Percentiles rank a stretch among this genome's conserved stretches.
These are phyloP conservation scores for Embidobia sp. DNA, from an alignment of 2,888 invertebrate genomes.

Conservation along the genomic window DNA sequence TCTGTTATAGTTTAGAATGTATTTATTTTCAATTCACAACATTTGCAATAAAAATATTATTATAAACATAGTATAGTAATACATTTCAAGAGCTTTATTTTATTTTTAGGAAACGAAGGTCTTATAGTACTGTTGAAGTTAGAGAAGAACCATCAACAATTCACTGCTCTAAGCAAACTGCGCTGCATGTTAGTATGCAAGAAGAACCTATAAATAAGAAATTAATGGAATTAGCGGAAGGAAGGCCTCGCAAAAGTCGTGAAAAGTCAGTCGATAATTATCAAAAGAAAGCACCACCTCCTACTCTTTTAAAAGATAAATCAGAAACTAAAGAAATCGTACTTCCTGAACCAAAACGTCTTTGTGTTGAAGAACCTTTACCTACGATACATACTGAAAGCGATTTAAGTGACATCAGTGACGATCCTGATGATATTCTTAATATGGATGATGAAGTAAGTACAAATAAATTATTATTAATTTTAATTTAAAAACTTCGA, in stretches of 20 bases:
- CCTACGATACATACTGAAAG: constrained; percentile 84
- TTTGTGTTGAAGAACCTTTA: constrained; percentile 77
- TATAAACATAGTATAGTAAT: too few species aligned
- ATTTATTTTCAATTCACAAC: too few species aligned
- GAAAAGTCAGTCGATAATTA: constrained; percentile 78
- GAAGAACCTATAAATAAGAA: constrained; percentile 80
- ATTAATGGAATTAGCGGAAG: constrained; percentile 79
- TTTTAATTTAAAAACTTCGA: too few species aligned
- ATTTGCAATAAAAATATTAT: too few species aligned
- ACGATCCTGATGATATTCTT: constrained; percentile 93
- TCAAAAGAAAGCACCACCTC: constrained; percentile 72
- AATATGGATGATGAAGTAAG: constrained; percentile 86
- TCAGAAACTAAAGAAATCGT: constrained; percentile 71
- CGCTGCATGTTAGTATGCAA: constrained; percentile 79
- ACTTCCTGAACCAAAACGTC: constrained; percentile 75
- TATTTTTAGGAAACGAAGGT: constrained; percentile 74
- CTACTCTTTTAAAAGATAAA: constrained; percentile 75
- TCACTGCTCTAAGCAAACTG: constrained; percentile 75
- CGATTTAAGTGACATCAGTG: constrained; percentile 93
- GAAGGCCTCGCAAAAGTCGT: constrained; percentile 75
- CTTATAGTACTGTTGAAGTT: constrained; percentile 75
- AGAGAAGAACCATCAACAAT: constrained; percentile 73
- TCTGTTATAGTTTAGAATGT: too few species aligned
- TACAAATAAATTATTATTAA: too few species aligned
- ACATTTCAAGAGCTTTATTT: too few species aligned